Base-by-base conservation (phyloP, 2,888 invertebrate species). In the Taphrorychus bicolor region DNA sequence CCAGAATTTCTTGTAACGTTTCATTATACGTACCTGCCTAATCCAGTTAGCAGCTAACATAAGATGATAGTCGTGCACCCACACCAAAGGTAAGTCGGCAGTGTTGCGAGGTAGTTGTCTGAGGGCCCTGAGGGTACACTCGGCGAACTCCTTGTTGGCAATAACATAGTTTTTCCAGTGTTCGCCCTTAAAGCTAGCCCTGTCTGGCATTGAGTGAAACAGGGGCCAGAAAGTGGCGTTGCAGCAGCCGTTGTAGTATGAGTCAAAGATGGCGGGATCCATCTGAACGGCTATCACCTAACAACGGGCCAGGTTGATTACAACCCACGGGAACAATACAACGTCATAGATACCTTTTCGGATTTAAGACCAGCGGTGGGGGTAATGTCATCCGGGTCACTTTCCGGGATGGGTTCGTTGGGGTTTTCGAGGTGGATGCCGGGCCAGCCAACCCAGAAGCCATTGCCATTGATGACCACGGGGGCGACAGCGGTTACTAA, bases 11-110 rank as follows among this genome's bases (percentile, higher is more conserved):
- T n/a, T 5, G 2, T 2, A 21, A 51, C n/a, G 18, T 21, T 51
- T 45, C 11, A 11, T 32, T 32, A 32, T 32, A 32, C 14, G 3
- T 71, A 89, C 89, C 83, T 94, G 92, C 80, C 96, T 87, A 72
- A 97, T 91, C 88, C 94, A 94, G 81, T 94, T 94, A 40, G 96
- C 94, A 11, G 94, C 93, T 77, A 95, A 83, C 94, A 96, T 95
- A 16, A 97, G 86, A 79, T 97, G 96, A 80, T 97, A 97, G 80
- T 97, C 97, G 78, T 97, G 97, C 19, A 97, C 88, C 97, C 97
- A 97, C 2, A 97, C 89, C 64, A 97, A 87, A 0, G 95, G 94
- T 18, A 77, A 69, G 7, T 89, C 84, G 11, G 82, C 83, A 14
- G 81, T 79, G 56, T 84, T 84, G 56, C 85, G 85, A 14, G 84